Percentiles rank a stretch among this genome's conserved stretches.
phyloP scores from a whole-genome alignment of 2,113 vertebrate species.

The Gavia stellata region DNA sequence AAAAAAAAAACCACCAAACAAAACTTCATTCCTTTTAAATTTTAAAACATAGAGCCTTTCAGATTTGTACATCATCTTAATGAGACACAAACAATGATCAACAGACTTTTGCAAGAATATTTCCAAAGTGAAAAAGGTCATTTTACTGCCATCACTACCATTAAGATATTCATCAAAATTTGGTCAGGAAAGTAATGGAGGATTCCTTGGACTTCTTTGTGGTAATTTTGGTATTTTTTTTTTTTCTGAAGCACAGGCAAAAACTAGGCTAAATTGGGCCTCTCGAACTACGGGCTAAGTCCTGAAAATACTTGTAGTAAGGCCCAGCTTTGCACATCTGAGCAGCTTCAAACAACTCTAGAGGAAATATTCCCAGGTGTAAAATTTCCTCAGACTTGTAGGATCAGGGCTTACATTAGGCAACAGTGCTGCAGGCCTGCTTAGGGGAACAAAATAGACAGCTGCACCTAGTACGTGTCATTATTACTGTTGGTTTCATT shows the following conservation, averaged over 20 bases:
- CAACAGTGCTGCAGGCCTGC: background rate
- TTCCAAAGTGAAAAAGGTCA: background rate
- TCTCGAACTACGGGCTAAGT: background rate
- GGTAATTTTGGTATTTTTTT: background rate
- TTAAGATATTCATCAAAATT: background rate
- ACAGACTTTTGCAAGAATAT: background rate
- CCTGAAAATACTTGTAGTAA: background rate
- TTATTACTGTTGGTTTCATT: conserved; percentile 8
- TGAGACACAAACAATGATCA: background rate
- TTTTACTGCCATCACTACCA: background rate
- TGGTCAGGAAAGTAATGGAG: background rate
- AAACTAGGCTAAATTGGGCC: background rate
- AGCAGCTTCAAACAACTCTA: background rate
- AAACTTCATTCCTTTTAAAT: background rate
- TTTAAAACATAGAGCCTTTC: background rate
- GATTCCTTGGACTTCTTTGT: background rate
- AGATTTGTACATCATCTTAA: background rate
- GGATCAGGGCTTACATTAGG: background rate
- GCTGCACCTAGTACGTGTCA: background rate
- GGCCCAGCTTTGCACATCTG: background rate
- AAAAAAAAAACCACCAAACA: fast-evolving
- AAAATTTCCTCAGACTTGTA: background rate
- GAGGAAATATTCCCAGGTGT: background rate
- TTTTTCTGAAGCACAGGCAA: background rate
- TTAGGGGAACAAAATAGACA: background rate